Evolutionary conservation across 2,888 invertebrate genomes (phyloP), one percentile per base, ranked within the genome.

Genomic region (Antitype chi): DNA sequence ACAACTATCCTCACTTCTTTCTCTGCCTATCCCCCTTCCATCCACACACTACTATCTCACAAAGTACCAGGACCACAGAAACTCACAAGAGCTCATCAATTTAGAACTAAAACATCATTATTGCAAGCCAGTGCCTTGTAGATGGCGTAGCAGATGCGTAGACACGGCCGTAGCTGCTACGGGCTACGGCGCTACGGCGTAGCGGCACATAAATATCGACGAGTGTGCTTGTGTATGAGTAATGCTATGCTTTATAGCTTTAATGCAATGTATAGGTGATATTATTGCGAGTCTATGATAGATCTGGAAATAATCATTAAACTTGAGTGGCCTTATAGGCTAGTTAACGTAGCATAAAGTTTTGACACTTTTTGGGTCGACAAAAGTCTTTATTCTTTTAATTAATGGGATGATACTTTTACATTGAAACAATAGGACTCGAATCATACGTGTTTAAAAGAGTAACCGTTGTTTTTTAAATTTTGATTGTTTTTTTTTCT

Each of bases 141-240:
- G 85, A 80, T 70, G 66, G 78, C 87, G 87, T 88, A 87, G 88
- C 87, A 87, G 82, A 87, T 87, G 87, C 85, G 87, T 87, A 87
- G 87, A 87, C 87, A 88, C 62, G 82, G 59, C 60, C 78, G 81
- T 84, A 85, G 86, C 84, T 13, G 60, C 78, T 76, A 85, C 73
- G 63, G 17, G 57, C 78, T 81, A 64, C 78, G 78, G 25, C 9
- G 81, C 87, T 88, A 88, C 87, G 85, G 53, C 87, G 87, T 88
- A 87, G 83, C 81, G 43, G 17, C 62, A 49, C 79, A 85, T 86
- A 68, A 80, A 82, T 84, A 76, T 62, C 62, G 59, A 57, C n/a
- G 72, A 43, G 38, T 38, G 52, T 25, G 64, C 70, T 81, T 71
- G 85, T 32, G 43, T 60, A 71, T 55, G 13, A 25, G 57, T 25